Base-by-base conservation (phyloP, 2,113 vertebrate genomes). In the Ictidomys tridecemlineatus region DNA sequence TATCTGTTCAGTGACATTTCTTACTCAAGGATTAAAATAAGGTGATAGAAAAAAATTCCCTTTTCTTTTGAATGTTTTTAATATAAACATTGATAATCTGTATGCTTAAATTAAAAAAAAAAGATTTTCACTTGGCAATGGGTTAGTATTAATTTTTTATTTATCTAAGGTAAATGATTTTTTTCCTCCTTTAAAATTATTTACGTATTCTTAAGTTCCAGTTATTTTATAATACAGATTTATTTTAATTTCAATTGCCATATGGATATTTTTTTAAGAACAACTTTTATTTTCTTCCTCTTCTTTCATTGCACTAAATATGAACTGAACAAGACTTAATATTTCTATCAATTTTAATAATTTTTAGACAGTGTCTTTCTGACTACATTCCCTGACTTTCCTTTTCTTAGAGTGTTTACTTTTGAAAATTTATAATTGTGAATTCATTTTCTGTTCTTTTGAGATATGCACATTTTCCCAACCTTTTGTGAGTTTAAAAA, bases 1-100 rank as follows among this genome's bases (percentile, higher is more conserved):
- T 95, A 18, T 93, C 76, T 88, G 32, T 92, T 63, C 28, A 56
- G 18, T 91, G 48, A 80, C 58, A 73, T 95, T 94, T 89, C 9
- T 79, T 84, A 48, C n/a, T 86, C 51, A 78, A 20, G 69, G 61
- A 89, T 58, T 63, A 69, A 93, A 83, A 74, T 73, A 45, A 48
- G 1, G 16, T 39, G 45, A 95, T 72, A 58, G 16, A 56, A 20
- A 80, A 86, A 14, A 79, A 83, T 70, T 4, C 76, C 45, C 63
- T 83, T 72, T 63, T 22, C 58, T 82, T 85, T 76, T 76, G 79
- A 97, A n/a, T 28, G 73, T 0, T 82, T 94, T 70, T 1, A 86
- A 95, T 92, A 42, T 39, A 74, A 84, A 20, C 6, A 30, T 20
- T 85, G 12, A 85, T 92, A 85, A 85, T 37, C 6, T 73, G 58